phyloP scores from a whole-genome alignment of 2,113 vertebrate species.

The Pipra filicauda region DNA sequence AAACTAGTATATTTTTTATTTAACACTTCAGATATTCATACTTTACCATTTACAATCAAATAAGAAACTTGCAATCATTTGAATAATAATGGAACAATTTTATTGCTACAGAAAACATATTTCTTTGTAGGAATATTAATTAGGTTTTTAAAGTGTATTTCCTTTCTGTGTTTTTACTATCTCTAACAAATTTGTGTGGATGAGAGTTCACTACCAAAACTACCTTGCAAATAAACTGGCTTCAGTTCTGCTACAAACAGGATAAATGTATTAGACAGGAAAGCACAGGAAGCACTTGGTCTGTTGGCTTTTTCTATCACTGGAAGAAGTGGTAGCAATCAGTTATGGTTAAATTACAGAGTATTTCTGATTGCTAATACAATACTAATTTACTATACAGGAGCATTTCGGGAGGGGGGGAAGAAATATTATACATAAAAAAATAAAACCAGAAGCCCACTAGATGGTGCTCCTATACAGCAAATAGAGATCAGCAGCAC shows the following conservation, averaged over 20 bases:
- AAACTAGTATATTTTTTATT: background rate
- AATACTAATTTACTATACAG: background rate
- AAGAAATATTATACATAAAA: background rate
- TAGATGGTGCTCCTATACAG: conserved; percentile 25
- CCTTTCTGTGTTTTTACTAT: background rate
- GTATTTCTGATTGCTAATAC: background rate
- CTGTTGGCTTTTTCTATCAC: rapidly evolving
- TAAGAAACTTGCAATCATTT: background rate
- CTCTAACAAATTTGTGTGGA: background rate
- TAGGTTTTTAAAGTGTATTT: background rate
- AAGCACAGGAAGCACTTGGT: background rate
- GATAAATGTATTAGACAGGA: background rate
- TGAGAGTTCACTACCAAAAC: background rate
- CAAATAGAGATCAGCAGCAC: background rate
- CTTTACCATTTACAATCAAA: background rate
- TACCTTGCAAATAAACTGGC: background rate
- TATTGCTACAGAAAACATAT: background rate
- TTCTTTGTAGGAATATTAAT: background rate
- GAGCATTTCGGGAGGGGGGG: rapidly evolving
- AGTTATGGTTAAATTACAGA: background rate
- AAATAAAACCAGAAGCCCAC: background rate
- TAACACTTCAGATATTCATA: background rate
- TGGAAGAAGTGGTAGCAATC: background rate
- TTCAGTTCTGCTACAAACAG: background rate
- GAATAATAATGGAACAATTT: background rate